Base-by-base conservation (phyloP, 1,140 invertebrate species). In the Meloidogyne floridensis region DNA sequence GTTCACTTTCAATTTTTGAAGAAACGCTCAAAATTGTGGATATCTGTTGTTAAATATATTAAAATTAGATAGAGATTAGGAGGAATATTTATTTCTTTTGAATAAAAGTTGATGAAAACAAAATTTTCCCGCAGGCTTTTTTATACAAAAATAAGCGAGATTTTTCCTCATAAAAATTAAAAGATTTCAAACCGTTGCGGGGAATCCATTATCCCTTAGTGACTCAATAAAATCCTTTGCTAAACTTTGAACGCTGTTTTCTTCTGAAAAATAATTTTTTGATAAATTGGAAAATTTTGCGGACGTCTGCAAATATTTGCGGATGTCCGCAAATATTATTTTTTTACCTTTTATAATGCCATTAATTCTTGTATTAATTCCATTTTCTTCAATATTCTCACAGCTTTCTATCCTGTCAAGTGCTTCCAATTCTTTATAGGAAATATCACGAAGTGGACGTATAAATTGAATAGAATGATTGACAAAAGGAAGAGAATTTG, bases 401-500 rank as follows among this genome's bases (percentile, higher is more conserved):
- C 15, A 65, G 15, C 4, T 65, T 7, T 65, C 56, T 65, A 65
- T 65, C 10, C 56, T 65, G 8, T 53, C 32, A 32, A 76, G 32
- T 15, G 75, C 51, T 13, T 56, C 43, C 43, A 76, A 54, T 9
- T 76, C 75, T 5, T 69, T 56, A 43, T 11, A 53, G 15, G 75
- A 76, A n/a, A 76, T 76, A 43, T 76, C 75, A 69, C 75, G 75
- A 56, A 76, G 43, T 42, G 75, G 75, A 56, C 75, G 75, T 7
- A 76, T 43, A n/a, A 76, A 54, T 53, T 76, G 75, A 69, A 76
- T 76, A 15, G 75, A 43, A 65, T 65, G 13, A 10, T 65, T 65
- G 15, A 7, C 56, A 65, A 65, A 65, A 0, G 56, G 56, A 65
- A n/a, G 56, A n/a, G 56, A 65, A 65, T 65, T 15, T 11, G 15